Percentiles rank a stretch among this genome's conserved stretches.
Evolutionary conservation across 2,797 vertebrate species (phyloP).

Genomic region (Takifugu ocellatus): DNA sequence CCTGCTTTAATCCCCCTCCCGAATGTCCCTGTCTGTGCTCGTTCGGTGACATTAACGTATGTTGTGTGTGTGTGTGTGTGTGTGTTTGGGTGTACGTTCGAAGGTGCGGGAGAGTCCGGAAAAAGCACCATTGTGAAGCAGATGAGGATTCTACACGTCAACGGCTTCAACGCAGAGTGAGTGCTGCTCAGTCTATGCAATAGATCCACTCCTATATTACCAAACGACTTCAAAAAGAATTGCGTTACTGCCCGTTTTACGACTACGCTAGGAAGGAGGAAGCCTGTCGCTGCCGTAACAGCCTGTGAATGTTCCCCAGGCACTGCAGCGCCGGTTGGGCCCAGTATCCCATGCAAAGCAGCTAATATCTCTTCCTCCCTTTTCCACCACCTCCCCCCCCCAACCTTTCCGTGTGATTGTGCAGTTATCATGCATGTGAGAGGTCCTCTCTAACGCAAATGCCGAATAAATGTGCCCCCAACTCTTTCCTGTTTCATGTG

Average conservation of each 20-base stretch:
- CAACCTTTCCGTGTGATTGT: slow-evolving; percentile 18
- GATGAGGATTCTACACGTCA: slow-evolving; percentile 98
- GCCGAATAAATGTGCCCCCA: slow-evolving; percentile 42
- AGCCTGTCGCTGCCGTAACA: slow-evolving; percentile 39
- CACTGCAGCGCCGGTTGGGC: slow-evolving; percentile 86
- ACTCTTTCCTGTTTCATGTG: slow-evolving; percentile 59
- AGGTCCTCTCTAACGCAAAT: slow-evolving; percentile 41
- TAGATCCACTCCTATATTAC: slow-evolving; percentile 14
- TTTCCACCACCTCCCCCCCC: background rate
- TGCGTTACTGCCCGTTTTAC: slow-evolving; percentile 15
- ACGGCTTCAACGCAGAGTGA: slow-evolving; percentile 99
- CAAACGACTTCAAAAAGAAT: background rate
- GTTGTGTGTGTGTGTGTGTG: background rate
- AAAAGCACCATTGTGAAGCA: slow-evolving; percentile 99
- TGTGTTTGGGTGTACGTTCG: slow-evolving; percentile 37
- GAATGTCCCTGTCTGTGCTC: slow-evolving; percentile 9
- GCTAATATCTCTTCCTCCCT: slow-evolving; percentile 63
- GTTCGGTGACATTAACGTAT: slow-evolving; percentile 28
- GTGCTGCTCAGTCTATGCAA: slow-evolving; percentile 49
- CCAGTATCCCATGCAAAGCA: slow-evolving; percentile 84
- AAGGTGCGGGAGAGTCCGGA: slow-evolving; percentile 98
- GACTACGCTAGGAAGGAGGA: slow-evolving; percentile 27
- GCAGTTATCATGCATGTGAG: slow-evolving; percentile 40
- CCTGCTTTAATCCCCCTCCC: background rate
- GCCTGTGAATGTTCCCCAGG: slow-evolving; percentile 66